Base-by-base conservation (phyloP, 2,797 vertebrate species). In the Ficedula albicollis region DNA sequence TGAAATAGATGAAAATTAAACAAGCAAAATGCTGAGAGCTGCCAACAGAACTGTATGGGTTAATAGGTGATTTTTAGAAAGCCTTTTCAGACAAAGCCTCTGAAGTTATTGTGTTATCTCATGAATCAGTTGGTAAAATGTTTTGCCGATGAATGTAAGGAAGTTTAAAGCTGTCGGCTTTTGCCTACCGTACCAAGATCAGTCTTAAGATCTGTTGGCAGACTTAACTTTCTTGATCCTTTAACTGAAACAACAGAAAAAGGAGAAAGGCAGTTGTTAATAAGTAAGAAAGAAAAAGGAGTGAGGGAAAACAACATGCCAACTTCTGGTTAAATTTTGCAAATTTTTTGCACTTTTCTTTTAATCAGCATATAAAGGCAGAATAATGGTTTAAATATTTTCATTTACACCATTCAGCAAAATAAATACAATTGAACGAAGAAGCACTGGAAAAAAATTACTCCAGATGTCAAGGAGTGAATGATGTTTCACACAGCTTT, bases 171-270 rank as follows among this genome's bases (percentile, higher is more conserved):
- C 98, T 99, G 98, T 98, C 98, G 98, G 99, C 99, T 99, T 99
- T 99, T 92, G 98, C 99, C 99, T 99, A 99, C 99, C 98, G 98
- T 99, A 99, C 99, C 99, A 99, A 99, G 99, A 99, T 99, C 98
- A 99, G 99, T 98, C 98, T 99, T 99, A 99, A 99, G 99, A 99
- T 99, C 99, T 99, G 99, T 99, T 98, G 99, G 99, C 99, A 99
- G 99, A 99, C 99, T 99, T 99, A 99, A 99, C 98, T 99, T 99
- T 99, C 99, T 99, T 98, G 99, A 99, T 98, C 99, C 99, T 99
- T 99, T 99, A 98, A 99, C 99, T 99, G 99, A 98, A 99, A 99
- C 98, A 99, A 99, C 99, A 99, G 98, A 99, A 99, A 99, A 98
- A 98, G 97, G 98, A 98, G 98, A 98, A 98, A 98, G 97, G 97